phyloP scores from a whole-genome alignment of 2,888 invertebrate species.

The Smittia aterrima region DNA sequence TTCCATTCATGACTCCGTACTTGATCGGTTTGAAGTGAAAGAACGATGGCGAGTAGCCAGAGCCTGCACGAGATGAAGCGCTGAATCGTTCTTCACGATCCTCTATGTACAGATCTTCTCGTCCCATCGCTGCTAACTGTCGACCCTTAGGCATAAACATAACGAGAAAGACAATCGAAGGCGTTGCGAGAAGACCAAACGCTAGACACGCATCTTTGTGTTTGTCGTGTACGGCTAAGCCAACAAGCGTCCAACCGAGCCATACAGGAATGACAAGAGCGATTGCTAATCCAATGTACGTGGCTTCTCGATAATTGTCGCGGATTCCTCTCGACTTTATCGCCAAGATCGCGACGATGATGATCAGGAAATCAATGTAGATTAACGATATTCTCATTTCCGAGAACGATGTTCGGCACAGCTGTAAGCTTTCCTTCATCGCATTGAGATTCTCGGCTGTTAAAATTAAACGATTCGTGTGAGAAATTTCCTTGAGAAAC shows the following conservation, averaged over 20 bases:
- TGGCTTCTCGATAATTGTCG: conserved; percentile 90
- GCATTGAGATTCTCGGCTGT: conserved; percentile 51
- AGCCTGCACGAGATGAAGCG: conserved; percentile 66
- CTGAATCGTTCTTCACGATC: conserved; percentile 81
- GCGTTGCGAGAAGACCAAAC: conserved; percentile 81
- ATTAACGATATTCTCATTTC: conserved; percentile 75
- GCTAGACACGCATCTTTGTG: conserved; percentile 86
- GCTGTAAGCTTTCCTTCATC: conserved; percentile 48
- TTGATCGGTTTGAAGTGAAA: conserved; percentile 90
- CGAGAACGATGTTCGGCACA: conserved; percentile 67
- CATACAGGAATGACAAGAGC: conserved; percentile 84
- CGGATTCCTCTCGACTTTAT: conserved; percentile 83
- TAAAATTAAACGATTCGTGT: conserved; percentile 50
- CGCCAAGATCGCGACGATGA: conserved; percentile 80
- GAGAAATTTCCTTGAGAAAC: conserved; percentile 48
- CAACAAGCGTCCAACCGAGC: conserved; percentile 81
- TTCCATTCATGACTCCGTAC: conserved; percentile 64
- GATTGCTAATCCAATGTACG: conserved; percentile 85
- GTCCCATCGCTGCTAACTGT: conserved; percentile 87
- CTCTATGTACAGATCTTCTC: conserved; percentile 79
- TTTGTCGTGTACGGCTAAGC: conserved; percentile 72
- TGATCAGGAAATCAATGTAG: conserved; percentile 80
- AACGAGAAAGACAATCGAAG: conserved; percentile 80
- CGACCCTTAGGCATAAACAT: conserved; percentile 94
- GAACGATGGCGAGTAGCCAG: conserved; percentile 87